Evolutionary conservation across 2,888 invertebrate genomes (phyloP).

Genomic region (Meiosimyza platycephala): DNA sequence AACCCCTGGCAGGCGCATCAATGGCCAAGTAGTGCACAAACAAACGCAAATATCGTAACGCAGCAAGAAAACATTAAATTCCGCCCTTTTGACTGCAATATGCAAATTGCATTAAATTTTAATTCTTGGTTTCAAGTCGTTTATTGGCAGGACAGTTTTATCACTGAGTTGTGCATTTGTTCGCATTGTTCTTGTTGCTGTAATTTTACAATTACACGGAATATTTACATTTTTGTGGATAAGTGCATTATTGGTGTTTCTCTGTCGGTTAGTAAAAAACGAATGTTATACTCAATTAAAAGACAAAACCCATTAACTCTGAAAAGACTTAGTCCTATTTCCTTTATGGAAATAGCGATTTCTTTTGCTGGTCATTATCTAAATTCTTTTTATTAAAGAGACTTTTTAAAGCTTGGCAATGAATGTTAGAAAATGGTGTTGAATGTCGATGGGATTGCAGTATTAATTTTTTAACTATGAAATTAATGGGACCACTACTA

Average conservation of each 20-base stretch:
- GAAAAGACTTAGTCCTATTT: no score
- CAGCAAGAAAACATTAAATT: conserved; percentile 18
- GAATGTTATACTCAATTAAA: no score
- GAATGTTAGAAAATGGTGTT: no score
- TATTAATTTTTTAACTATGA: no score
- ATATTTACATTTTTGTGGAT: neutral
- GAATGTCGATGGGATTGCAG: no score
- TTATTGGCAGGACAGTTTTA: conserved; percentile 10
- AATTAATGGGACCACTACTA: no score
- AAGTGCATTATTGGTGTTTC: neutral
- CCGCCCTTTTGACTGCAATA: conserved; percentile 62
- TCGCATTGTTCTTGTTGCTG: conserved; percentile 8
- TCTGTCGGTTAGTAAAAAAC: no score
- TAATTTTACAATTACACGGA: neutral
- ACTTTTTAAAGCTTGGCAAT: no score
- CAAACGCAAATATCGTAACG: neutral
- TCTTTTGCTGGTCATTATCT: no score
- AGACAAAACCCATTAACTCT: no score
- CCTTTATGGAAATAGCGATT: no score
- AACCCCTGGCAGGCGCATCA: neutral
- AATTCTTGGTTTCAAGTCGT: conserved; percentile 9
- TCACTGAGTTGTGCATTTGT: neutral
- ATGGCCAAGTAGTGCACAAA: neutral
- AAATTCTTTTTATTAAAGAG: no score
- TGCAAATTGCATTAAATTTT: conserved; percentile 50